Base-by-base conservation (phyloP, 2,113 vertebrate species). In the Microtus richardsoni region DNA sequence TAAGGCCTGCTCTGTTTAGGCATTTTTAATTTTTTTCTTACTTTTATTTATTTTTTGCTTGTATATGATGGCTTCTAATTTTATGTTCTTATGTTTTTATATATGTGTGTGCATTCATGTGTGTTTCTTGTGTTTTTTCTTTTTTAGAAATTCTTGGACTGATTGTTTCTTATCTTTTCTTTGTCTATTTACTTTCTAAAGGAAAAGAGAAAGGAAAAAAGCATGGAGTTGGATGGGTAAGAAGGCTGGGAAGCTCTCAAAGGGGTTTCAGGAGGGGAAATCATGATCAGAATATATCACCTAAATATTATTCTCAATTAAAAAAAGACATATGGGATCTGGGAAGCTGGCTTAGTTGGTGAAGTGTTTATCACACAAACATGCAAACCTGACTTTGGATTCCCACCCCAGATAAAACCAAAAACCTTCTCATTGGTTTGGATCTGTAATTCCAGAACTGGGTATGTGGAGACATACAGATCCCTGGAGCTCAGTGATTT, bases 101-200 rank as follows among this genome's bases (percentile, higher is more conserved):
- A 16, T 30, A 8, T 49, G 5, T 47, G 10, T 47, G 39, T 75
- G 41, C 26, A 54, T 3, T 2, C 14, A 13, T 58, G 2, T 58
- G 58, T 75, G 11, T 5, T 0, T 6, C 2, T 13, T 6, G 1
- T 60, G 12, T 36, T 39, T 58, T 14, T 60, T 28, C 1, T 41
- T 62, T 62, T 60, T 60, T 60, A 82, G 58, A 71, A 21, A 83
- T 17, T 30, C 41, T 5, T 62, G 14, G 13, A 14, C 28, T 62
- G 3, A 28, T 83, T 83, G n/a, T 19, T 83, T 36, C 17, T 77
- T 30, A 17, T n/a, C 17, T 39, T 58, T 60, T 41, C 4, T 62
- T 41, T 83, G 80, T 7, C 19, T 58, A 8, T 54, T 41, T n/a
- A n/a, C 28, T 64, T 83, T 41, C 24, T 62, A 62, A 62, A 62